Evolutionary conservation across 2,113 vertebrate species (phyloP).

Genomic region (Poicephalus meyeri): DNA sequence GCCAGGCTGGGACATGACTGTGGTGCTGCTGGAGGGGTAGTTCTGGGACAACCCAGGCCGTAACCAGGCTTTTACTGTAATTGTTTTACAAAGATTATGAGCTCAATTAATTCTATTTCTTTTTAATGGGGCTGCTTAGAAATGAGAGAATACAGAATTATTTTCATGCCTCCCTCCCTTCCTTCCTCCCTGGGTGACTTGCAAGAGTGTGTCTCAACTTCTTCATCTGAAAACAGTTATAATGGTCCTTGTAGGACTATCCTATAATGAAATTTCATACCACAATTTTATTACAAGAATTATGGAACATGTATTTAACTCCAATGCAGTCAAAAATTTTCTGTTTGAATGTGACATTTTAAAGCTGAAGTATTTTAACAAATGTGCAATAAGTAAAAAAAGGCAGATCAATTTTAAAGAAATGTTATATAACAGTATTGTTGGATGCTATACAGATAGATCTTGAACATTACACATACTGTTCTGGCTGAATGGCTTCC

Average conservation of each 20-base stretch:
- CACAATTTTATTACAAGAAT: neutral
- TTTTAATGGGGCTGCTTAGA: neutral
- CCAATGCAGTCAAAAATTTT: neutral
- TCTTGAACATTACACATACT: neutral
- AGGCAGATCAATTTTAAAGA: neutral
- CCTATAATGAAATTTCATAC: neutral
- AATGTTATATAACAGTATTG: neutral
- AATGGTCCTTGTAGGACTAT: neutral
- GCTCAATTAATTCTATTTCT: neutral
- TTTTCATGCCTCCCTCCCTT: neutral
- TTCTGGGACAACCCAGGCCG: neutral
- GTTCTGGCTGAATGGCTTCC: neutral
- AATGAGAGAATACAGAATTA: neutral
- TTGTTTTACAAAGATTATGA: neutral
- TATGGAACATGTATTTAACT: neutral
- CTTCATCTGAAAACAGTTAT: neutral
- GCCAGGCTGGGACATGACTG: neutral
- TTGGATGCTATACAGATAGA: neutral
- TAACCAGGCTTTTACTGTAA: neutral
- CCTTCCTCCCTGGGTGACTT: neutral
- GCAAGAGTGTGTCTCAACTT: neutral
- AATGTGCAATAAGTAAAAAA: neutral
- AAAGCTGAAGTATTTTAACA: neutral
- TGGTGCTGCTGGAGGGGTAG: neutral
- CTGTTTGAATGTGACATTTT: neutral